Conservation (phyloP, 2,113 vertebrate species). For the Phasianus colchicus region DNA sequence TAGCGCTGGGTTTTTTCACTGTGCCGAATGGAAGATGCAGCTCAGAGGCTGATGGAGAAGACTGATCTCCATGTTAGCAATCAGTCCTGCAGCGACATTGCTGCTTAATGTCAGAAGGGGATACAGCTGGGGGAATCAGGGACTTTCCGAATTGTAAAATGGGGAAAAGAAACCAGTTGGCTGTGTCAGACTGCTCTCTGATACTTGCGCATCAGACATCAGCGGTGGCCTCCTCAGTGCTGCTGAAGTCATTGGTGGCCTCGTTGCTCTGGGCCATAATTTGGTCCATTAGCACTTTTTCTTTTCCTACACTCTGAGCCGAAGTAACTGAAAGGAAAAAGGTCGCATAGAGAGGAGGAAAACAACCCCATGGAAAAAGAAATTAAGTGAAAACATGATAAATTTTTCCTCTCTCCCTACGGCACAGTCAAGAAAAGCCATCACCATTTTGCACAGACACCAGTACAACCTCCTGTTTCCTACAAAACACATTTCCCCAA, state of each 20-base stretch:
- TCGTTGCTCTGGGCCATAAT: neutral
- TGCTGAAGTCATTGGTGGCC: neutral
- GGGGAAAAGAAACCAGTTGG: constrained; percentile 36
- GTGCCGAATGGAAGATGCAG: neutral
- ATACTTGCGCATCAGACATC: neutral
- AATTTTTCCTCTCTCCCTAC: constrained; percentile 29
- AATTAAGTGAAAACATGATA: constrained; percentile 18
- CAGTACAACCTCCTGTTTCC: constrained; percentile 29
- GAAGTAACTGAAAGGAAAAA: neutral
- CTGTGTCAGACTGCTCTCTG: neutral
- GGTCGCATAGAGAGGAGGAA: neutral
- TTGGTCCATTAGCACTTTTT: neutral
- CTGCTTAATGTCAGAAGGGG: neutral
- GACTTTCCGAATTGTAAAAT: constrained; percentile 43
- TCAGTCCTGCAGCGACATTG: neutral
- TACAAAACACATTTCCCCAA: constrained; percentile 1
- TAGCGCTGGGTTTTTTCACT: constrained; percentile 15
- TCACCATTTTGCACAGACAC: constrained; percentile 36
- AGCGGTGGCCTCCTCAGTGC: neutral
- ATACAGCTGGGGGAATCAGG: neutral
- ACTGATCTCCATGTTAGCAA: neutral
- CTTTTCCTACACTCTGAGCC: neutral
- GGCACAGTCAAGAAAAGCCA: constrained; percentile 25
- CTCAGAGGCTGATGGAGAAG: constrained; percentile 5
- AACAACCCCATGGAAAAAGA: neutral